Evolutionary conservation across 1,140 invertebrate genomes (phyloP).

Genomic region (Pinna nobilis): DNA sequence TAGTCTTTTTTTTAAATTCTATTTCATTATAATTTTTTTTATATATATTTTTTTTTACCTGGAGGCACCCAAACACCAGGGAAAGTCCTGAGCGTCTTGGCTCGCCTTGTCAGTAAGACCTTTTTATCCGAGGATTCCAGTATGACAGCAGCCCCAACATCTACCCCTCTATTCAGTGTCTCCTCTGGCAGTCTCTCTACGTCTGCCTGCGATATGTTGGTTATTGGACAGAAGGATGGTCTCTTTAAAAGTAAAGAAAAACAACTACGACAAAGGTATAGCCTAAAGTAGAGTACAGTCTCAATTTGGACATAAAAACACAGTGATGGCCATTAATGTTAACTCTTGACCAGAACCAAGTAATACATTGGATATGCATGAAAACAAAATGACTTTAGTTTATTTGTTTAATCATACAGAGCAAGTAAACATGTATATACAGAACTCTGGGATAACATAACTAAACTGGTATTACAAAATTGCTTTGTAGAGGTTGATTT

Average conservation of each 20-base stretch:
- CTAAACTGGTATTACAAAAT: too few species aligned
- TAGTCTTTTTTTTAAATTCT: too few species aligned
- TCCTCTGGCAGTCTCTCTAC: constrained; percentile 40
- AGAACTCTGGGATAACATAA: too few species aligned
- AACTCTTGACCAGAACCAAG: too few species aligned
- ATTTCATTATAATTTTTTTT: neutral
- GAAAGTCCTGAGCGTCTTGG: constrained; percentile 72
- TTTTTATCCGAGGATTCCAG: constrained; percentile 69
- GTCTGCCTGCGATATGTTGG: constrained; percentile 38
- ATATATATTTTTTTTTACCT: constrained; percentile 40
- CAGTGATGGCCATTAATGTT: too few species aligned
- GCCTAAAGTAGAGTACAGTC: too few species aligned
- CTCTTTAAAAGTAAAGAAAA: constrained; percentile 47
- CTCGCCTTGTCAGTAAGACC: constrained; percentile 71
- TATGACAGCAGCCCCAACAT: constrained; percentile 71
- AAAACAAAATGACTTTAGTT: too few species aligned
- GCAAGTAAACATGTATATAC: too few species aligned
- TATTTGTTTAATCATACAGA: too few species aligned
- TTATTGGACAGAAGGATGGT: constrained; percentile 66
- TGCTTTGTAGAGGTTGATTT: too few species aligned
- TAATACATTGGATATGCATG: too few species aligned
- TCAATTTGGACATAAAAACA: too few species aligned
- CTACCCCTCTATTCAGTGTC: constrained; percentile 63
- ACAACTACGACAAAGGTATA: neutral
- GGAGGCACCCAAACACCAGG: constrained; percentile 76